Percentiles rank a stretch among this genome's conserved stretches.
phyloP scores from a whole-genome alignment of 2,888 invertebrate species.

The Eudasyphora cyanicolor region DNA sequence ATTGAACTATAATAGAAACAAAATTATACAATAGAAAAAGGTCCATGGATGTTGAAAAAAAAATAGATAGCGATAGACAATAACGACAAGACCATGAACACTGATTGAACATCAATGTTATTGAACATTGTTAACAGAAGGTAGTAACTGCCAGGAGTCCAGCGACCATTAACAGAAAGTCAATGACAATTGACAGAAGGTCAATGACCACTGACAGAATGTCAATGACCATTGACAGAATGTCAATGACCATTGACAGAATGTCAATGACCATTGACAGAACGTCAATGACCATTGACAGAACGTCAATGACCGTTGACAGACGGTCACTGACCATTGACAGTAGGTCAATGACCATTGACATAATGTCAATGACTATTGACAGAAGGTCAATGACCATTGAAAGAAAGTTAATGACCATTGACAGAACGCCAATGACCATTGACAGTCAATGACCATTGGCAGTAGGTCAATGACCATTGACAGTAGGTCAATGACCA shows the following conservation, averaged over 20 bases:
- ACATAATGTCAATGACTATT: not conserved
- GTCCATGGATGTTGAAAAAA: no score
- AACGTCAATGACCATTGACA: not conserved
- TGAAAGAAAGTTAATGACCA: not conserved
- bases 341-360: not conserved
- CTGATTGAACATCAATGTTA: no score
- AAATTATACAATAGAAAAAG: no score
- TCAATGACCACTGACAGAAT: not conserved
- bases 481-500: not conserved
- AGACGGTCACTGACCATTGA: not conserved
- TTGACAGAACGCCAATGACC: not conserved
- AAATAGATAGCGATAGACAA: no score
- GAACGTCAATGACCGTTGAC: not conserved
- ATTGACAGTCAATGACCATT: not conserved
- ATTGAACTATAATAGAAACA: no score
- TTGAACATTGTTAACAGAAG: no score
- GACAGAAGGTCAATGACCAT: not conserved
- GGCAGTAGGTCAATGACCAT: not conserved
- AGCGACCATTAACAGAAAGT: not conserved
- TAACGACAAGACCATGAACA: not conserved
- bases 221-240: not conserved
- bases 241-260: not conserved
- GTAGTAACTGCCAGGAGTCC: no score
- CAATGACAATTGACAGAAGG: not conserved
- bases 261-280: not conserved